Conservation (phyloP, 2,797 vertebrate genomes). For the Zenarchopterus dispar region DNA sequence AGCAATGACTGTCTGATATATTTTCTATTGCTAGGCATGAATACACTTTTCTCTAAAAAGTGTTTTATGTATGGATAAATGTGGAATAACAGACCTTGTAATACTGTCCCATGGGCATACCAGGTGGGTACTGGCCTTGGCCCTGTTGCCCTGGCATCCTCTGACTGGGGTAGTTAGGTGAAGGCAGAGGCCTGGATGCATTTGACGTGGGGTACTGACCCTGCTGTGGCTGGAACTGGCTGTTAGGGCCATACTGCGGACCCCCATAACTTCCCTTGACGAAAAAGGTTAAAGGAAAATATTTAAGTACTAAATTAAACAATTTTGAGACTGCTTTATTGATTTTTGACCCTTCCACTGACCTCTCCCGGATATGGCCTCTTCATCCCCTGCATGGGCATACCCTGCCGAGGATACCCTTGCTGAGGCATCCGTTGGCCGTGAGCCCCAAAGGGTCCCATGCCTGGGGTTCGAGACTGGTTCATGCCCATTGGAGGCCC, state of each 20-base stretch:
- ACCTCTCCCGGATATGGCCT: constrained; percentile 98
- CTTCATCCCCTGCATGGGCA: constrained; percentile 96
- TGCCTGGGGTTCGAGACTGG: constrained; percentile 92
- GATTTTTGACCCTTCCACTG: constrained; percentile 52
- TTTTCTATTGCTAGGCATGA: background rate
- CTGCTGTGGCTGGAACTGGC: constrained; percentile 96
- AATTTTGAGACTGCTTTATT: background rate
- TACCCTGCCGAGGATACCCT: constrained; percentile 91
- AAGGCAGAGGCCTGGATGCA: constrained; percentile 90
- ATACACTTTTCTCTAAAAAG: background rate
- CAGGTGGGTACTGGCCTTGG: constrained; percentile 93
- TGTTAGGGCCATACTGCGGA: constrained; percentile 97
- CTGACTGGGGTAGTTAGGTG: constrained; percentile 94
- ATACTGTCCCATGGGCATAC: constrained; percentile 95
- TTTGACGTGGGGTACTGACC: constrained; percentile 93
- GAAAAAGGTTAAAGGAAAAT: constrained; percentile 14
- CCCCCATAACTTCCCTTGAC: constrained; percentile 90
- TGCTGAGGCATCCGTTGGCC: constrained; percentile 97
- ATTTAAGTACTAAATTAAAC: background rate
- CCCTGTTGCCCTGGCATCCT: constrained; percentile 95
- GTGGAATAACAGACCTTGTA: constrained; percentile 88
- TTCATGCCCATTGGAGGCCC: constrained; percentile 98
- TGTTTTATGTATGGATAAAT: background rate
- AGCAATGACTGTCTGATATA: background rate
- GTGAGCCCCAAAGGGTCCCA: constrained; percentile 91